These are phyloP conservation scores for Cuculus canorus DNA, from an alignment of 2,797 vertebrate genomes.

Conservation along the genomic window DNA sequence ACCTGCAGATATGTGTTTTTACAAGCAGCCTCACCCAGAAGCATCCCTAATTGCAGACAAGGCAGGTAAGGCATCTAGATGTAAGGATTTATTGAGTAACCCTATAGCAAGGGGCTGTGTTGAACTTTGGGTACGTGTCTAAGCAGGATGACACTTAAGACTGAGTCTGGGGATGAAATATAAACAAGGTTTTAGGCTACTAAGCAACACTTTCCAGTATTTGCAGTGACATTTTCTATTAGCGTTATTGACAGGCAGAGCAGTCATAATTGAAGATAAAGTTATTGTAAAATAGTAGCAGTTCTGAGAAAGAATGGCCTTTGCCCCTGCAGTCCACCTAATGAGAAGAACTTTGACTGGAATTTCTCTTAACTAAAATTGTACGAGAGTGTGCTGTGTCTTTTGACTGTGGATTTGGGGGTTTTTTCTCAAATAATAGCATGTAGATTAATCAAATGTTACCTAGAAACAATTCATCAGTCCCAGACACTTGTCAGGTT, in stretches of 20 bases:
- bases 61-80: rapidly evolving
- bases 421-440: neutral
- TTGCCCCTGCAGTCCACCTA: neutral
- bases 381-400: neutral
- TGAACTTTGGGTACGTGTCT: neutral
- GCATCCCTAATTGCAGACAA: neutral
- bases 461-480: neutral
- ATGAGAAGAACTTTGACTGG: neutral
- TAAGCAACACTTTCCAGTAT: neutral
- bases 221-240: neutral
- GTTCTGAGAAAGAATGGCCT: neutral
- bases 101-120: neutral
- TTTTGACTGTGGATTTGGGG: neutral
- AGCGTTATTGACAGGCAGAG: neutral
- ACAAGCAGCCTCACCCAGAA: neutral
- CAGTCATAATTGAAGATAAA: neutral
- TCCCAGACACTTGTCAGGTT: neutral
- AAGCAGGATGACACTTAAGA: neutral
- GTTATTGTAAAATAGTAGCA: neutral
- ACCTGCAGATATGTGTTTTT: neutral
- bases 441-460: neutral
- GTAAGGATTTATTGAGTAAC: neutral
- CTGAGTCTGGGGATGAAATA: neutral
- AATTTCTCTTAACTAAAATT: neutral
- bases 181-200: neutral